phyloP scores from a whole-genome alignment of 2,888 invertebrate genomes.

The Erebia palarica region DNA sequence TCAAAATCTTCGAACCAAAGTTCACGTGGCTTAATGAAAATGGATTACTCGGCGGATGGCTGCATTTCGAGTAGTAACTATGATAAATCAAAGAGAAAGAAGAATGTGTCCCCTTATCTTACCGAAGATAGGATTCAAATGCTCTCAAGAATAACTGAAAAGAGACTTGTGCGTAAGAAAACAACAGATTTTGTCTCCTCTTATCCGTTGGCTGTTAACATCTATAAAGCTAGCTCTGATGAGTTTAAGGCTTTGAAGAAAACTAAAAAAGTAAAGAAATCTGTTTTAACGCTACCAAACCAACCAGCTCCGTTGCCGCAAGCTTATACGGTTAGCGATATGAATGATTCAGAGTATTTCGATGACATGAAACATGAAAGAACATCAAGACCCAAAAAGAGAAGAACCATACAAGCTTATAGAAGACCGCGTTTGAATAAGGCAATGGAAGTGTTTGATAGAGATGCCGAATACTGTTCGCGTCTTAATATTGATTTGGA shows the following conservation, averaged over 20 bases:
- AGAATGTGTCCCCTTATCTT: constrained; percentile 56
- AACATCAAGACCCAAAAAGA: constrained; percentile 54
- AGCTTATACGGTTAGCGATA: constrained; percentile 67
- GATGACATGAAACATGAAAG: constrained; percentile 47
- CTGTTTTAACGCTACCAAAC: constrained; percentile 67
- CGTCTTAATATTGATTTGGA: constrained; percentile 58
- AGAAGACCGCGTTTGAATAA: constrained; percentile 47
- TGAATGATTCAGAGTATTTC: constrained; percentile 68
- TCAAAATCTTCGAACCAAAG: constrained; percentile 45
- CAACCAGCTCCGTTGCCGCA: constrained; percentile 53
- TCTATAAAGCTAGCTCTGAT: constrained; percentile 71
- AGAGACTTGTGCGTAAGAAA: constrained; percentile 56
- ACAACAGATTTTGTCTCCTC: constrained; percentile 55
- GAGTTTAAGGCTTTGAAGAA: constrained; percentile 58
- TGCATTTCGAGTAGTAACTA: constrained; percentile 46
- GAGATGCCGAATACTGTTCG: constrained; percentile 59
- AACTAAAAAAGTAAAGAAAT: constrained; percentile 62
- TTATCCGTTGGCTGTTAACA: constrained; percentile 58
- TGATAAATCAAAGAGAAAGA: constrained; percentile 47
- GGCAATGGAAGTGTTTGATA: constrained; percentile 55
- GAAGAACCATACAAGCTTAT: constrained; percentile 45
- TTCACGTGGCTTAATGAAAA: constrained; percentile 45
- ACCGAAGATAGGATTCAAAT: constrained; percentile 54
- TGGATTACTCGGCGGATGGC: constrained; percentile 46
- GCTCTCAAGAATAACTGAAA: constrained; percentile 58